phyloP scores from a whole-genome alignment of 2,888 invertebrate species.

The Dynastes grantii region DNA sequence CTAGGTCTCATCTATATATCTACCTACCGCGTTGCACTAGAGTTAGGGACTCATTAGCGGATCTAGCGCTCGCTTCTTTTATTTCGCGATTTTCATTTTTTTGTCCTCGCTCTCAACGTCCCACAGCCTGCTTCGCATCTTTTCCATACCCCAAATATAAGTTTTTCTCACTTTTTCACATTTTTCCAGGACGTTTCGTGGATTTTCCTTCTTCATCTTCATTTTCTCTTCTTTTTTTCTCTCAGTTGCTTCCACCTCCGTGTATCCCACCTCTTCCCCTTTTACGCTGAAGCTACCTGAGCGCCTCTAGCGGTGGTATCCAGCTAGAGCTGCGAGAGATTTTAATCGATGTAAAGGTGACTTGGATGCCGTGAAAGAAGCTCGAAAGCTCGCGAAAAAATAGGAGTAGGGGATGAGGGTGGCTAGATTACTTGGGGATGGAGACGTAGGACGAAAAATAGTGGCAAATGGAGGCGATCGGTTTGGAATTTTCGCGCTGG shows the following conservation, averaged over 20 bases:
- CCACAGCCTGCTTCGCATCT: not conserved
- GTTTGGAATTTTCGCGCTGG: not conserved
- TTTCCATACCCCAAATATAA: not conserved
- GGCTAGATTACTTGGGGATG: not conserved
- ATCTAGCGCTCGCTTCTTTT: constrained; percentile 4
- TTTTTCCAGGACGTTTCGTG: not conserved
- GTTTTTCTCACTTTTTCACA: not conserved
- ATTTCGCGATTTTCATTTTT: not conserved
- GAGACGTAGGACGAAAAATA: not conserved
- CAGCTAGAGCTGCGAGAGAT: constrained; percentile 1
- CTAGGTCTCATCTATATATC: not conserved
- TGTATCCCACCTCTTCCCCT: too few relatives aligned
- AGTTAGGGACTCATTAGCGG: constrained; percentile 11
- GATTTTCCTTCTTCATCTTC: not conserved
- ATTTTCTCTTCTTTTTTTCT: not conserved
- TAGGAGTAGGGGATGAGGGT: not conserved
- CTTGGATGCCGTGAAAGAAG: not conserved
- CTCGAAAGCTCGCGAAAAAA: not conserved
- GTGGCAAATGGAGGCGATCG: not conserved
- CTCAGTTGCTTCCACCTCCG: not conserved
- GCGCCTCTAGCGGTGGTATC: constrained; percentile 4
- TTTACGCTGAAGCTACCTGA: not conserved
- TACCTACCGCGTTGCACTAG: not conserved
- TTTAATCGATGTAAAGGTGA: constrained; percentile 17
- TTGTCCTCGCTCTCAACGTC: not conserved